Evolutionary conservation across 1,140 invertebrate species (phyloP).

Genomic region (Yoshiicerus persimilis): DNA sequence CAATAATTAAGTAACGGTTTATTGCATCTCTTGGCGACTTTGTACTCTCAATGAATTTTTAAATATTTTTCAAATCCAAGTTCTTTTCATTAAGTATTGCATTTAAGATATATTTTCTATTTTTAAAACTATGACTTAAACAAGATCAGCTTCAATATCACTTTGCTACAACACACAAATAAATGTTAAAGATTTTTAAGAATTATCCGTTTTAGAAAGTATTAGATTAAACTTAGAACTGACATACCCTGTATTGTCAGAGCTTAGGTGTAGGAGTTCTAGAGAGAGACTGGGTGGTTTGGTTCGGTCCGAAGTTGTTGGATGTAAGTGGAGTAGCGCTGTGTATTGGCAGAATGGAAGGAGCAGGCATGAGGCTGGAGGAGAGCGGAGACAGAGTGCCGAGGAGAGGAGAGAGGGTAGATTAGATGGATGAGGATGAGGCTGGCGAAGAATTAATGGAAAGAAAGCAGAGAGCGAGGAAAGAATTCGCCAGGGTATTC

Average conservation of each 20-base stretch:
- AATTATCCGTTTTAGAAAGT: too few relatives aligned
- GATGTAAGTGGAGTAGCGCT: not conserved
- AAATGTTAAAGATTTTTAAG: too few relatives aligned
- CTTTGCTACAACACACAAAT: too few relatives aligned
- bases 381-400: not conserved
- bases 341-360: not conserved
- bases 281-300: not conserved
- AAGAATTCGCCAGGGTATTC: slow-evolving; percentile 34
- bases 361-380: not conserved
- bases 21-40: too few relatives aligned
- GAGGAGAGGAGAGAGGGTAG: slow-evolving; percentile 20
- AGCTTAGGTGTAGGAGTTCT: not conserved
- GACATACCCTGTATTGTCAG: not conserved
- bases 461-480: slow-evolving; percentile 32
- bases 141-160: too few relatives aligned
- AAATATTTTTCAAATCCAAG: too few relatives aligned
- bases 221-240: not conserved
- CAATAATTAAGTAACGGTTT: too few relatives aligned
- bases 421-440: slow-evolving; percentile 40
- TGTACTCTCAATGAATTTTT: too few relatives aligned
- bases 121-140: too few relatives aligned
- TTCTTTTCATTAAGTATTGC: too few relatives aligned
- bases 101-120: too few relatives aligned
- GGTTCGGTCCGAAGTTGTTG: not conserved
- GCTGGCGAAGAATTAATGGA: slow-evolving; percentile 31